Percentiles rank a stretch among this genome's conserved stretches.
Evolutionary conservation across 2,113 vertebrate genomes (phyloP).

Genomic region (Capricornis sumatraensis): DNA sequence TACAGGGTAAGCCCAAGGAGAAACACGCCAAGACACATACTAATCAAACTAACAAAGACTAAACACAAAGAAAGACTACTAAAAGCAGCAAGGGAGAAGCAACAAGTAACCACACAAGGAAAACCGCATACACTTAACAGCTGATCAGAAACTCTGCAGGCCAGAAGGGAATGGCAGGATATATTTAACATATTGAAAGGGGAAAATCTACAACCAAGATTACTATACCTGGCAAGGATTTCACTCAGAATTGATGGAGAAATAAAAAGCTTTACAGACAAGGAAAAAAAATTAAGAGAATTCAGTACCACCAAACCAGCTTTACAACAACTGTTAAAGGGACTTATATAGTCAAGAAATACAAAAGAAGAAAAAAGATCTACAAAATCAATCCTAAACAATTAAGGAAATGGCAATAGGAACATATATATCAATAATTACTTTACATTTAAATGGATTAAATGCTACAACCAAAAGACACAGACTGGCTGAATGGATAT

Average conservation of each 20-base stretch:
- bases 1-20: neutral
- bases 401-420: neutral
- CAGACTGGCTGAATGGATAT: neutral
- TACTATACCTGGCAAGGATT: neutral
- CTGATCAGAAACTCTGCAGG: neutral
- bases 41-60: neutral
- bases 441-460: neutral
- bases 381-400: neutral
- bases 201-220: neutral
- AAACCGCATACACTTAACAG: neutral
- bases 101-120: neutral
- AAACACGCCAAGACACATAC: neutral
- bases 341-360: neutral
- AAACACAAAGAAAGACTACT: neutral
- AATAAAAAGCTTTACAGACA: neutral
- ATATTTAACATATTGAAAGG: neutral
- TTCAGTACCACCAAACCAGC: neutral
- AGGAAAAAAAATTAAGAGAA: neutral
- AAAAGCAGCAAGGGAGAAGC: neutral
- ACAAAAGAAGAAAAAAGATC: neutral
- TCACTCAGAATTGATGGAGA: neutral
- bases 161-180: neutral
- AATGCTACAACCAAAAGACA: neutral
- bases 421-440: neutral
- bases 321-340: neutral